Evolutionary conservation across 2,888 invertebrate species (phyloP).

Genomic region (Noctuana brunneofusca): DNA sequence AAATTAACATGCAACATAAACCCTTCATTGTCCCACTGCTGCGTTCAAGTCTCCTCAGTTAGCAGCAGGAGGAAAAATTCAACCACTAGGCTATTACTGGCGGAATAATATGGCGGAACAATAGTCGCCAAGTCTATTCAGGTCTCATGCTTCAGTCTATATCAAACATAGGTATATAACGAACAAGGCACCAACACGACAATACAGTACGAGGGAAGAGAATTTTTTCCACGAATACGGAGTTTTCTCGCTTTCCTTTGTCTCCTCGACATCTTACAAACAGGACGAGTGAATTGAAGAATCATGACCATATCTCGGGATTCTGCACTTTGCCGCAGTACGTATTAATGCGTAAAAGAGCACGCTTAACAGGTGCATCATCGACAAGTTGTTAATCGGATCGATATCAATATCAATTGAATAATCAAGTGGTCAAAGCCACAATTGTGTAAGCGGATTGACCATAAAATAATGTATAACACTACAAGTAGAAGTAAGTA

Average conservation of each 20-base stretch:
- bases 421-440: conserved; percentile 14
- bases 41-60: too few species aligned
- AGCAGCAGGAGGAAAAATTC: too few species aligned
- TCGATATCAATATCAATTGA: conserved; percentile 8
- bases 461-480: not conserved
- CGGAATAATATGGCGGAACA: not conserved
- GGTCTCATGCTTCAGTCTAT: not conserved
- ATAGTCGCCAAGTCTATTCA: not conserved
- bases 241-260: not conserved
- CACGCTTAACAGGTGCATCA: not conserved
- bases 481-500: not conserved
- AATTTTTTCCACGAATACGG: not conserved
- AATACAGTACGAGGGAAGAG: not conserved
- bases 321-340: too few species aligned
- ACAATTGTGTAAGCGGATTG: conserved; percentile 1
- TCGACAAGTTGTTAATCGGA: not conserved
- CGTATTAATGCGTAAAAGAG: not conserved
- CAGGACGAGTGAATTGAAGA: not conserved
- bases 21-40: too few species aligned
- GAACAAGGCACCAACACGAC: not conserved
- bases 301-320: too few species aligned
- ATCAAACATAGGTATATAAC: not conserved
- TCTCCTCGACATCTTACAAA: not conserved
- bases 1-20: too few species aligned
- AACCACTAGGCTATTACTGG: not conserved